Evolutionary conservation across 2,888 invertebrate genomes (phyloP), one percentile per base, ranked within the genome.

Genomic region (Myopa tessellatipennis): DNA sequence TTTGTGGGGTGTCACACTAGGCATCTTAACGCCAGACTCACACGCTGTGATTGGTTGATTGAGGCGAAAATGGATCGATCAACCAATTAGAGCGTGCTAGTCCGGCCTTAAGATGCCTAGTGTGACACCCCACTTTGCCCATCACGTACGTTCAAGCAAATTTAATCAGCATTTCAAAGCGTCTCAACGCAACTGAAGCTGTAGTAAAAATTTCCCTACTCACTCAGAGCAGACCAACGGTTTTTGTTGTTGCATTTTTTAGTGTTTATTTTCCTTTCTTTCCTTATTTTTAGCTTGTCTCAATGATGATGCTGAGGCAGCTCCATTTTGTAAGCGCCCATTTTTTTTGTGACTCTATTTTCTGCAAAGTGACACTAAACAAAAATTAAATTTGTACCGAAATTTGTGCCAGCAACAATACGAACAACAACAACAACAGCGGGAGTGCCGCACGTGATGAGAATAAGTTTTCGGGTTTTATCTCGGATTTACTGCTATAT

Each of bases 101-200:
- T n/a, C n/a, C n/a, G n/a, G n/a, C n/a, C n/a, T n/a, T n/a, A n/a
- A n/a, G n/a, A n/a, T n/a, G n/a, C n/a, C n/a, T n/a, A n/a, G n/a
- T n/a, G n/a, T n/a, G n/a, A n/a, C n/a, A n/a, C n/a, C n/a, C n/a
- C n/a, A n/a, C n/a, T n/a, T n/a, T 26, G 75, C 69, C 60, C 75
- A 75, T 69, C 75, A 75, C 75, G 75, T 75, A 69, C 69, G 60
- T 40, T 55, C 60, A 69, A 69, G 38, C 68, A 75, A 75, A 75
- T 75, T 75, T 75, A 75, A 75, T 75, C 75, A 75, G 75, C 69
- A 75, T 75, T 58, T 75, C 75, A 68, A 75, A 75, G 75, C 60
- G 68, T 58, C 45, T 45, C 75, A 75, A 68, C 75, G 45, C 68
- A 26, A 26, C 26, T 58, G 60, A 34, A 58, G 60, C 40, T 52